Evolutionary conservation across 92 coral and sea anemone genomes (phyloP).

Genomic region (Diadumene lineata): DNA sequence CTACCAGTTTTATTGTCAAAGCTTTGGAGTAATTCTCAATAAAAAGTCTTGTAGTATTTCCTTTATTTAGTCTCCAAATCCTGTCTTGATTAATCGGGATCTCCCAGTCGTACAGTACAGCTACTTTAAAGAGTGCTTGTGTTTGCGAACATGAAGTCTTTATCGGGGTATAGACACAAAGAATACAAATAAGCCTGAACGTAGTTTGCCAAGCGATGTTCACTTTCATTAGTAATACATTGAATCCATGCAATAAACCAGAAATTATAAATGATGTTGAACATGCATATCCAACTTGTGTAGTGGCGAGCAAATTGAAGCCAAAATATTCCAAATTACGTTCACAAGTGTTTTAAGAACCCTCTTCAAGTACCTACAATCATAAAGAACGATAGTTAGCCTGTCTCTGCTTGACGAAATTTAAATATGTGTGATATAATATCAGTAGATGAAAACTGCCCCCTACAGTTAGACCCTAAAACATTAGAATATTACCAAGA

Average conservation of each 20-base stretch:
- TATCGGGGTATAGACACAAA: background rate
- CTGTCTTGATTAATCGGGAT: constrained; percentile 3
- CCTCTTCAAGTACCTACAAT: constrained; percentile 10
- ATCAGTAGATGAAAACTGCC: background rate
- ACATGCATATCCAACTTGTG: too few relatives aligned
- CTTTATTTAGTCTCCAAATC: background rate
- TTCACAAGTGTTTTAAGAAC: background rate
- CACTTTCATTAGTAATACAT: constrained; percentile 1
- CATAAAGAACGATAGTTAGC: background rate
- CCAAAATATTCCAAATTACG: background rate
- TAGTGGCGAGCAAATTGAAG: background rate
- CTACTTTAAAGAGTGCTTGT: constrained; percentile 18
- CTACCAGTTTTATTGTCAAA: constrained; percentile 17
- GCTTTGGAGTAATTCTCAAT: constrained; percentile 3
- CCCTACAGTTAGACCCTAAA: constrained; percentile 6
- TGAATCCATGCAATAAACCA: background rate
- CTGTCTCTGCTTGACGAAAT: background rate
- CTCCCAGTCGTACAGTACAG: constrained; percentile 29
- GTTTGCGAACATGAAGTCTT: background rate
- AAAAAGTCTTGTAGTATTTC: background rate
- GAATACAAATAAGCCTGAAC: constrained; percentile 2
- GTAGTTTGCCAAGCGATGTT: background rate
- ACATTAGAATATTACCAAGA: background rate
- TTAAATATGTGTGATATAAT: background rate
- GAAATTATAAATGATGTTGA: too few relatives aligned